Conservation (phyloP, 2,797 vertebrate genomes). For the Uromys caudimaculatus region DNA sequence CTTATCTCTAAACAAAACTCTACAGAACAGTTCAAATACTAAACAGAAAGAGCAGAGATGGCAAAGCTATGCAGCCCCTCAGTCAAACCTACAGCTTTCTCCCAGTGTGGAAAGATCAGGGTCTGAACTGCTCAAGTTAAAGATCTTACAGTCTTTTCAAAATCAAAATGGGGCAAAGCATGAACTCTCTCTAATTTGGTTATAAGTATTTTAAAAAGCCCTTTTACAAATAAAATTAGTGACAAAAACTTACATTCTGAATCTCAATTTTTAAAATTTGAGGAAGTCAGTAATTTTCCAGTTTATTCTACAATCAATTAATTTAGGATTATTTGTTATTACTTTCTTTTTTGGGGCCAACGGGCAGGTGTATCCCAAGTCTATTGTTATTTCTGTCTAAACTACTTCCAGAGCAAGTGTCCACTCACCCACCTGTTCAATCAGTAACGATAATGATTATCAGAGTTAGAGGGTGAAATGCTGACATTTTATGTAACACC, state of each 20-base stretch:
- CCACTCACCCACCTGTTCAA: background rate
- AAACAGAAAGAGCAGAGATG: background rate
- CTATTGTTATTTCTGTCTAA: background rate
- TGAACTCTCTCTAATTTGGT: slow-evolving; percentile 6
- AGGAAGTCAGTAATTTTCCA: slow-evolving; percentile 17
- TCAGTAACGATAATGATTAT: background rate
- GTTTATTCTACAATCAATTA: slow-evolving; percentile 6
- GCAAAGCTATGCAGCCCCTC: background rate
- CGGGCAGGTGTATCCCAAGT: too few relatives aligned
- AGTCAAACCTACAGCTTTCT: background rate
- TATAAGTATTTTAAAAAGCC: background rate
- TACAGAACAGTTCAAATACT: background rate
- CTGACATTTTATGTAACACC: background rate
- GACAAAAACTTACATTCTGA: background rate
- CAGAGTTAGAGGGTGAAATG: background rate
- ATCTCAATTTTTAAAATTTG: slow-evolving; percentile 6
- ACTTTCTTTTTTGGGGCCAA: background rate
- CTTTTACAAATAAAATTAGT: background rate
- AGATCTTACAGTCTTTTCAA: background rate
- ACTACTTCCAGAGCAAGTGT: background rate
- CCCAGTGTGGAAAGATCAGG: background rate
- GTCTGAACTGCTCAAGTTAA: background rate
- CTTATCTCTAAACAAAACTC: background rate
- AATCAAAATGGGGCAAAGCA: background rate
- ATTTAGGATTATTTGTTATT: background rate